Conservation (phyloP, 1,140 invertebrate genomes). For the Drosophila busckii region DNA sequence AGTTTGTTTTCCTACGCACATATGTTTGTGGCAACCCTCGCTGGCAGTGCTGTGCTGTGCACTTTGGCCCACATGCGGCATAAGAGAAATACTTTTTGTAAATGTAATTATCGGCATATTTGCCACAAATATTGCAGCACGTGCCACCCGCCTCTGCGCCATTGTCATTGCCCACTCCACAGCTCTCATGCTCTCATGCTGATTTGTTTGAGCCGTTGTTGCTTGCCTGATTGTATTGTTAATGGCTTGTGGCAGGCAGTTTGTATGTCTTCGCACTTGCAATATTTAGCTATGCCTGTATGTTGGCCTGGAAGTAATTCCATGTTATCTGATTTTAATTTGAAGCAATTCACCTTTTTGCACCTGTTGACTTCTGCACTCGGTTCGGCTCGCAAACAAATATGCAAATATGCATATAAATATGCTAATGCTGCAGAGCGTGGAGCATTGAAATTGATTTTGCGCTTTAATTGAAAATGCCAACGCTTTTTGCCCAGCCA, state of each 20-base stretch:
- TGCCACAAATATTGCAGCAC: slow-evolving; percentile 40
- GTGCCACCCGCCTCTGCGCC: slow-evolving; percentile 47
- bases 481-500: slow-evolving; percentile 33
- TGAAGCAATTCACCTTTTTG: slow-evolving; percentile 65
- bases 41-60: neutral
- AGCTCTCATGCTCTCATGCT: slow-evolving; percentile 2
- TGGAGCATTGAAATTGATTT: slow-evolving; percentile 73
- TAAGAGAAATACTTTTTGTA: slow-evolving; percentile 41
- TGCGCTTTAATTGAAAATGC: slow-evolving; percentile 74
- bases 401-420: slow-evolving; percentile 66
- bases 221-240: too few relatives aligned
- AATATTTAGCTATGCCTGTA: slow-evolving; percentile 1
- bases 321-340: slow-evolving; percentile 75
- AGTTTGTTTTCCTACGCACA: neutral
- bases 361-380: slow-evolving; percentile 59
- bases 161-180: slow-evolving; percentile 16
- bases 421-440: slow-evolving; percentile 72
- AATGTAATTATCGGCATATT: slow-evolving; percentile 73
- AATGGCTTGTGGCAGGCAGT: neutral
- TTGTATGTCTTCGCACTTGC: neutral
- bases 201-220: too few relatives aligned
- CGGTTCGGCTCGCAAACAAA: slow-evolving; percentile 41
- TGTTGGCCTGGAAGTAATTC: slow-evolving; percentile 53
- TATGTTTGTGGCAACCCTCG: slow-evolving; percentile 11
- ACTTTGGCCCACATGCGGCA: slow-evolving; percentile 6